Base-by-base conservation (phyloP, 2,113 vertebrate genomes). In the Ameiurus melas region DNA sequence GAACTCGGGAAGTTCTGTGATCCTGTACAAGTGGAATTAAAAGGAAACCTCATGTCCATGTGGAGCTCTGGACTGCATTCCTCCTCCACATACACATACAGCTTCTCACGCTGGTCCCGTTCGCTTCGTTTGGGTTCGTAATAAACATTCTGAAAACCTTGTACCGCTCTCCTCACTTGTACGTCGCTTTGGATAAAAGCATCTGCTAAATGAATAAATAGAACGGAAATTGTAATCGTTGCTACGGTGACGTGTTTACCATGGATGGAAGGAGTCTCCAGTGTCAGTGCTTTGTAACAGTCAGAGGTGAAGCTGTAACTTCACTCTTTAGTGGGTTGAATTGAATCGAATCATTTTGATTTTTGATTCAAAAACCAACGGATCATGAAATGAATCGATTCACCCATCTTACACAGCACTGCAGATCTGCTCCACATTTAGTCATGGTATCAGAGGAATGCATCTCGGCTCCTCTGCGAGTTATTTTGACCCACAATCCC, bases 401-500 rank as follows among this genome's bases (percentile, higher is more conserved):
- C 79, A 81, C 53, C 25, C 79, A 81, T 58, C 17, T 58, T 19
- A 9, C 51, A 81, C n/a, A 81, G n/a, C 55, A 12, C 27, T 33
- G 53, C 1, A 81, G 51, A 58, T 58, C 55, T 81, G 19, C n/a
- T 19, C 27, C 17, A 82, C 57, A 60, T 82, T 82, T 39, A 82
- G 53, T 39, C 53, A 25, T 82, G 80, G 30, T n/a, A 79, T 55
- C 47, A 57, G 14, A 55, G n/a, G 78, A 80, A n/a, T 55, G 43
- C 75, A 43, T 9, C 3, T 73, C 43, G 16, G 22, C 39, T 53
- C 43, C 5, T 51, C 75, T 19, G 17, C 5, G 5, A 79, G 51
- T 55, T 62, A 62, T 43, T 66, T 66, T 64, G 64, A 83, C 81
- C 60, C 83, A 84, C 43, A 84, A 51, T 68, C 1, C 83, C 16